A percentile compares a stretch with the other conserved stretches of the same genome.
Evolutionary conservation across 2,888 invertebrate genomes (phyloP).

Genomic region (Dusona sp.): DNA sequence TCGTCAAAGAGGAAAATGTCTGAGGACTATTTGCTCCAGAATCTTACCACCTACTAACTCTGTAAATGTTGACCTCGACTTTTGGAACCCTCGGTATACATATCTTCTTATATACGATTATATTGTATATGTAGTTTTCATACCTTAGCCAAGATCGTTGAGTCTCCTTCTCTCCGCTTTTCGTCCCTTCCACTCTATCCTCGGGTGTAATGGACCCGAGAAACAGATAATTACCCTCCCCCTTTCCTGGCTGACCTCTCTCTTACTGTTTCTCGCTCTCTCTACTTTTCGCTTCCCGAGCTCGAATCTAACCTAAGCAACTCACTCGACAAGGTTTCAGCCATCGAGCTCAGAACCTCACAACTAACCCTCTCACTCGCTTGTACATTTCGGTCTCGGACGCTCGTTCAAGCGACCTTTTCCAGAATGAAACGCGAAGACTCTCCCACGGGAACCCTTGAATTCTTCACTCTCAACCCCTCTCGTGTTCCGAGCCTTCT

Average conservation of each 20-base stretch:
- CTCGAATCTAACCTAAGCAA: conserved; percentile 34
- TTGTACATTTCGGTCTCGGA: conserved; percentile 54
- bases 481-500: conserved; percentile 2
- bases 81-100: background rate
- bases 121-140: background rate
- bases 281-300: background rate
- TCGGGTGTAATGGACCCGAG: conserved; percentile 80
- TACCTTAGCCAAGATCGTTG: conserved; percentile 33
- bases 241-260: conserved; percentile 59
- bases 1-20: background rate
- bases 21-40: background rate
- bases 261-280: conserved; percentile 50
- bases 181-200: conserved; percentile 62
- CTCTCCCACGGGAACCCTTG: conserved; percentile 70
- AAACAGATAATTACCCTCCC: conserved; percentile 81
- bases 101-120: background rate
- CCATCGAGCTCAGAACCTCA: conserved; percentile 42
- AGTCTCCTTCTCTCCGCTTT: conserved; percentile 62
- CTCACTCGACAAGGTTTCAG: conserved; percentile 58
- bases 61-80: background rate
- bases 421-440: conserved; percentile 64
- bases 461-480: conserved; percentile 68
- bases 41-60: background rate
- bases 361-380: conserved; percentile 42
- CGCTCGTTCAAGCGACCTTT: conserved; percentile 54